Evolutionary conservation across 1,140 invertebrate species (phyloP).

Genomic region (Zeugodacus cucurbitae): DNA sequence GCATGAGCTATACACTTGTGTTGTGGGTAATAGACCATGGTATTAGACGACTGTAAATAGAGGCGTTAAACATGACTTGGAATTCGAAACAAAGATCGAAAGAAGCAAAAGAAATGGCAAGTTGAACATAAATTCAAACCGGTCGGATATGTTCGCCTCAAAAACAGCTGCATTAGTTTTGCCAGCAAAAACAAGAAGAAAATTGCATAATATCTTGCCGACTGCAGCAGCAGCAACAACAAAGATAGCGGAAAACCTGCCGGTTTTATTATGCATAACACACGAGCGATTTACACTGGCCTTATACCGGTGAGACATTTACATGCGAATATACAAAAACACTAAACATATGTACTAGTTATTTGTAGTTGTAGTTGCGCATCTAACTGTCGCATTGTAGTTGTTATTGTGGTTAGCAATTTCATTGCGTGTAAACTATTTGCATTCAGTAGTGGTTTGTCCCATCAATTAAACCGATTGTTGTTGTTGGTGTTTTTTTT

Average conservation of each 20-base stretch:
- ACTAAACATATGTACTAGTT: too few species aligned
- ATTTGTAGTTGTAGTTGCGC: too few species aligned
- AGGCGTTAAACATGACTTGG: constrained; percentile 16
- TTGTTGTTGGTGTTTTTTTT: too few species aligned
- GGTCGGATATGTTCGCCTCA: background rate
- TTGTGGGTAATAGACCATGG: background rate
- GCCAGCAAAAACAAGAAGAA: background rate
- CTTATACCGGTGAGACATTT: background rate
- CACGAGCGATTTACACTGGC: background rate
- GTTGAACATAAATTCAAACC: background rate
- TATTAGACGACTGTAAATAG: background rate
- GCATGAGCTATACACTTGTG: background rate
- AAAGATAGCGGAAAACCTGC: background rate
- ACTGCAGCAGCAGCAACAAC: background rate
- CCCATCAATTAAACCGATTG: background rate
- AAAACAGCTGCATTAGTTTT: background rate
- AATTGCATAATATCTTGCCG: constrained; percentile 3
- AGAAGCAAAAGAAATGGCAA: background rate
- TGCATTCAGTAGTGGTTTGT: too few species aligned
- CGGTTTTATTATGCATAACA: background rate
- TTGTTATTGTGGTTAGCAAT: background rate
- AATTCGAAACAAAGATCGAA: background rate
- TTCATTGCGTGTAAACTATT: background rate
- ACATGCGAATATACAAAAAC: too few species aligned
- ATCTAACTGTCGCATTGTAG: background rate